Evolutionary conservation across 2,113 vertebrate genomes (phyloP).

Genomic region (Potamarius usumacintae): DNA sequence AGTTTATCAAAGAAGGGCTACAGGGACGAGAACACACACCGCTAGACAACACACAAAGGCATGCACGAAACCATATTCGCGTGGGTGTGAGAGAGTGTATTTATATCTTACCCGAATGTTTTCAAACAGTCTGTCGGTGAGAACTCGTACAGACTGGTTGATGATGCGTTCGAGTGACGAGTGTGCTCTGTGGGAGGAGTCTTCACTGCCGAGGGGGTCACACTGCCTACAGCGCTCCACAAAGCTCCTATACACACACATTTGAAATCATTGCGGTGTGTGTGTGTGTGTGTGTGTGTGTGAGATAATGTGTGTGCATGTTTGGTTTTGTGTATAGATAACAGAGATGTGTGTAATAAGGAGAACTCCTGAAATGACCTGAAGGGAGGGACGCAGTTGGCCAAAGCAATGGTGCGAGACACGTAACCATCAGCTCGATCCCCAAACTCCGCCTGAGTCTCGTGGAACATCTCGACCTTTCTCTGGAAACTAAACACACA

Average conservation of each 20-base stretch:
- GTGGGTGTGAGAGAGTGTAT: constrained; percentile 12
- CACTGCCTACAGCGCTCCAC: constrained; percentile 81
- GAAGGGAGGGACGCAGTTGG: constrained; percentile 87
- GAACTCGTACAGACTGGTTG: constrained; percentile 78
- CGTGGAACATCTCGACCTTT: constrained; percentile 84
- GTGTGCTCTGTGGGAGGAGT: constrained; percentile 71
- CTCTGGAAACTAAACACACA: constrained; percentile 81
- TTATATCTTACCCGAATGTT: constrained; percentile 80
- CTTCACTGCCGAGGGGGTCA: constrained; percentile 79
- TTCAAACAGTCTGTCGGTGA: constrained; percentile 80
- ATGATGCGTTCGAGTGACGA: constrained; percentile 78
- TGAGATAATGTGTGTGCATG: neutral
- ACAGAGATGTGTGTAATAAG: neutral
- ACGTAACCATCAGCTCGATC: constrained; percentile 73
- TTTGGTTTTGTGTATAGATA: neutral
- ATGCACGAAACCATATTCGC: neutral
- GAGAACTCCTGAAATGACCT: constrained; percentile 59
- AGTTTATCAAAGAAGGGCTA: constrained; percentile 87
- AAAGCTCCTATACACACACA: constrained; percentile 70
- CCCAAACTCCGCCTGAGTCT: constrained; percentile 72
- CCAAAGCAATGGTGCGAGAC: constrained; percentile 78
- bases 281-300: neutral
- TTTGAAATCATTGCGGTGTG: neutral
- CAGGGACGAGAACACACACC: constrained; percentile 59
- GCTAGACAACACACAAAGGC: neutral